Evolutionary conservation across 2,888 invertebrate genomes (phyloP).

Genomic region (Apoda limacodes): DNA sequence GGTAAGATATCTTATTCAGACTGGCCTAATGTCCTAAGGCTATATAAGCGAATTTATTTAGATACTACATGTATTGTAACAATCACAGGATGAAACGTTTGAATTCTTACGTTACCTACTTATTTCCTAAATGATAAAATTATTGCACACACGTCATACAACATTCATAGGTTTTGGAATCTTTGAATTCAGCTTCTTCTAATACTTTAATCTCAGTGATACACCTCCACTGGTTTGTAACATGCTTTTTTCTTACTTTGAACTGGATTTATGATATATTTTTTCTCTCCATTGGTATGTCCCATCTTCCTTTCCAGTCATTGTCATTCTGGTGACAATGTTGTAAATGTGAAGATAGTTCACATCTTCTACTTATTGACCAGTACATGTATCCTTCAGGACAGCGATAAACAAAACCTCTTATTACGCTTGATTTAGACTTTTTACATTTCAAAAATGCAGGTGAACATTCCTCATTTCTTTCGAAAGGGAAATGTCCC

Average conservation of each 20-base stretch:
- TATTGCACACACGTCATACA: too few relatives aligned
- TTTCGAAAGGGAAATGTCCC: conserved; percentile 78
- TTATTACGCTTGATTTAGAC: conserved; percentile 55
- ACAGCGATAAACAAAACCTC: conserved; percentile 81
- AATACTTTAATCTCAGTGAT: too few relatives aligned
- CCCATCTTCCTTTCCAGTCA: conserved; percentile 60
- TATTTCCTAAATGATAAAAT: too few relatives aligned
- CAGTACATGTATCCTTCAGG: conserved; percentile 82
- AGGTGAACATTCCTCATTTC: conserved; percentile 74
- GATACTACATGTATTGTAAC: too few relatives aligned
- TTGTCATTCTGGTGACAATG: conserved; percentile 65
- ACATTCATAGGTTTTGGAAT: too few relatives aligned
- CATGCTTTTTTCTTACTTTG: conserved; percentile 4
- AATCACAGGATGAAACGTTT: too few relatives aligned
- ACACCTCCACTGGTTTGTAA: not conserved
- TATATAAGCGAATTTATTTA: too few relatives aligned
- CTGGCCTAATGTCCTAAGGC: too few relatives aligned
- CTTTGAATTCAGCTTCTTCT: too few relatives aligned
- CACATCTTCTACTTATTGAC: conserved; percentile 82
- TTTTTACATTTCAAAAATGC: conserved; percentile 79
- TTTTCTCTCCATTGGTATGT: conserved; percentile 65
- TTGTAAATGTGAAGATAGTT: conserved; percentile 70
- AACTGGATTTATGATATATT: too few relatives aligned
- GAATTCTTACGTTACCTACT: too few relatives aligned
- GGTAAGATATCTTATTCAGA: too few relatives aligned